Percentiles rank a stretch among this genome's conserved stretches.
These are phyloP conservation scores for Thermophis baileyi DNA, from an alignment of 2,113 vertebrate species.

Conservation along the genomic window DNA sequence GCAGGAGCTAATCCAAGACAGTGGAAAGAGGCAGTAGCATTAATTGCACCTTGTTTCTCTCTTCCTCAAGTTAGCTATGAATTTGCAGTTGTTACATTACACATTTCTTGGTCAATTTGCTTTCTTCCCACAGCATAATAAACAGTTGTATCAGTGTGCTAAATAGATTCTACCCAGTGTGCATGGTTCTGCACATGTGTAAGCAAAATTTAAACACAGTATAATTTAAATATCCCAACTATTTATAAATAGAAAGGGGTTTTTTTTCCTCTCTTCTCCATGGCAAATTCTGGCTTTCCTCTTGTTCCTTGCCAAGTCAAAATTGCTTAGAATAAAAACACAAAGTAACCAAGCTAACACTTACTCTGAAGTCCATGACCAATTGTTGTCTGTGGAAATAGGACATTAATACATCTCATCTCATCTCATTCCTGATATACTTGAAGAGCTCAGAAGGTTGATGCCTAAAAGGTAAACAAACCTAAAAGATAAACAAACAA, in stretches of 20 bases:
- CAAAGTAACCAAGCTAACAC: background rate
- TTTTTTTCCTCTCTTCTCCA: background rate
- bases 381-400: background rate
- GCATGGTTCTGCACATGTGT: background rate
- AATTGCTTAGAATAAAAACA: conserved; percentile 4
- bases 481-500: background rate
- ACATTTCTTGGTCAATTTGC: background rate
- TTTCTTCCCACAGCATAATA: background rate
- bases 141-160: background rate
- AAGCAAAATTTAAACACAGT: conserved; percentile 47
- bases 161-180: conserved; percentile 37
- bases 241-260: conserved; percentile 49
- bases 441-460: background rate
- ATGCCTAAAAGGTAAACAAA: background rate
- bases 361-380: background rate
- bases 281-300: background rate
- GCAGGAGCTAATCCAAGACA: conserved; percentile 27
- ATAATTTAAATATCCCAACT: conserved; percentile 53
- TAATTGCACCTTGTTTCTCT: conserved; percentile 20
- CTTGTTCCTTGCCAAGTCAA: conserved; percentile 11
- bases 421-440: background rate
- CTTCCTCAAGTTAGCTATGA: conserved; percentile 24
- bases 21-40: conserved; percentile 17
- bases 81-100: background rate
- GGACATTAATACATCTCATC: background rate